Conservation (phyloP, 1,140 invertebrate genomes). For the Scaptomyza hsui region DNA sequence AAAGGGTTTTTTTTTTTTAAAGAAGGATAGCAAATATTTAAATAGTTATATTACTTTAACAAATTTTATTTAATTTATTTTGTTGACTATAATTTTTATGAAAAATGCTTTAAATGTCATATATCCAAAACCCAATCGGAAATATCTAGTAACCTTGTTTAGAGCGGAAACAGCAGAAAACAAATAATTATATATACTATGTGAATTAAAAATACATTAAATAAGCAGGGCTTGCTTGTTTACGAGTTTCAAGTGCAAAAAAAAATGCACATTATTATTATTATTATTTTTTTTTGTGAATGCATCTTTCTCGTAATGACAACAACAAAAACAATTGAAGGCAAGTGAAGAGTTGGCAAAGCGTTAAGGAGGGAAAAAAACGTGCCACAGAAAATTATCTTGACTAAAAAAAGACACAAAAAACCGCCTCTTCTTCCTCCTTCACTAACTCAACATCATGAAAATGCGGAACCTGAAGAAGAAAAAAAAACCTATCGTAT, state of each 20-base stretch:
- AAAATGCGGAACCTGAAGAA: constrained; percentile 10
- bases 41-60: too few relatives aligned
- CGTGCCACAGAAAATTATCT: not conserved
- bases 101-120: too few relatives aligned
- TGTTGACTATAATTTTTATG: not conserved
- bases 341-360: constrained; percentile 21
- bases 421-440: not conserved
- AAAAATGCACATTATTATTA: not conserved
- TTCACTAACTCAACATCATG: not conserved
- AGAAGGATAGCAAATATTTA: too few relatives aligned
- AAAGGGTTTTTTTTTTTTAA: too few relatives aligned
- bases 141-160: too few relatives aligned
- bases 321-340: constrained; percentile 1
- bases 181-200: too few relatives aligned
- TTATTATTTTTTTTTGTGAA: not conserved
- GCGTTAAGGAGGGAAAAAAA: not conserved
- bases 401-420: not conserved
- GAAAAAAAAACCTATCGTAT: constrained; percentile 19
- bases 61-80: too few relatives aligned
- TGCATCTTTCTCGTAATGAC: constrained; percentile 1
- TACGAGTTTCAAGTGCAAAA: constrained; percentile 11
- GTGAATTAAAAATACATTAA: too few relatives aligned
- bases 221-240: not conserved
- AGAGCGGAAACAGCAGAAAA: too few relatives aligned
- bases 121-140: too few relatives aligned